These are phyloP conservation scores for Drosophila kokeensis DNA, from an alignment of 2,888 invertebrate genomes.

Conservation along the genomic window DNA sequence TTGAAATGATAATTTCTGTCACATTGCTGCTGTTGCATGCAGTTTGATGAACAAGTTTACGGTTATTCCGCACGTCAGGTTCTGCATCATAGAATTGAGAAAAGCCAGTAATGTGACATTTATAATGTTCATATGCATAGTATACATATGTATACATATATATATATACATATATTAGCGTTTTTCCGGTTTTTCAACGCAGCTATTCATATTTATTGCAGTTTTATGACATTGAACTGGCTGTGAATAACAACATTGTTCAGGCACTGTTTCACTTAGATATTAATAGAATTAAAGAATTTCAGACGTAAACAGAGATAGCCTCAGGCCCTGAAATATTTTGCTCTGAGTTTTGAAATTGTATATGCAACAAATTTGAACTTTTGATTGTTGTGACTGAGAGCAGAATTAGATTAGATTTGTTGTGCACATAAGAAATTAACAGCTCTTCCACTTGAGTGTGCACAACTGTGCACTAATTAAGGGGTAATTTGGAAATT, in stretches of 20 bases:
- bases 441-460: background rate
- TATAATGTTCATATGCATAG: background rate
- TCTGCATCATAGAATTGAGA: background rate
- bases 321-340: background rate
- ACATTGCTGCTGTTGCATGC: background rate
- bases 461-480: background rate
- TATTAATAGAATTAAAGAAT: background rate
- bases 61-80: background rate
- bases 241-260: background rate
- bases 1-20: background rate
- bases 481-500: background rate
- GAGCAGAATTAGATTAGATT: no score
- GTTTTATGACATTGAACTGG: background rate
- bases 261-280: background rate
- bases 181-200: background rate
- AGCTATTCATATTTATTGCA: background rate
- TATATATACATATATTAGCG: background rate
- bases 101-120: background rate
- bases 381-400: background rate
- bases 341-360: background rate
- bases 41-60: background rate
- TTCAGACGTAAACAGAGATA: background rate
- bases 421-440: background rate
- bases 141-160: background rate
- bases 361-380: background rate